Evolutionary conservation across 2,888 invertebrate genomes (phyloP).

Genomic region (Mesochorus sp.): DNA sequence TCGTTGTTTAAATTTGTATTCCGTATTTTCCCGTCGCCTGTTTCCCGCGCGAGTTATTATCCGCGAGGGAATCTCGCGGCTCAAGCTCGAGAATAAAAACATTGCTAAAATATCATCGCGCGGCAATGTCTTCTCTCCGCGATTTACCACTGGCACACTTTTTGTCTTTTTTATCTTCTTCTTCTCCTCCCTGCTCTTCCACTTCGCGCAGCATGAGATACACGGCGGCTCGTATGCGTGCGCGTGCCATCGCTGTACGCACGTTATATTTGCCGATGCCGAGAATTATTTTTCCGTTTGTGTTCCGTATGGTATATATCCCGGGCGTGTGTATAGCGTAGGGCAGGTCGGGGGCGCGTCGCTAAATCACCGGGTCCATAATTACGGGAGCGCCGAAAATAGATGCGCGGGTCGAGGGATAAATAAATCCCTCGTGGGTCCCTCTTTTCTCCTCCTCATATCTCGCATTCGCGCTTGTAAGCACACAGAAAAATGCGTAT

Average conservation of each 20-base stretch:
- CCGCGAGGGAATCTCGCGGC: too few relatives aligned
- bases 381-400: slow-evolving; percentile 66
- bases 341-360: slow-evolving; percentile 62
- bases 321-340: slow-evolving; percentile 30
- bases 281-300: slow-evolving; percentile 39
- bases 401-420: slow-evolving; percentile 61
- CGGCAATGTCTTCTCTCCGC: too few relatives aligned
- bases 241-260: neutral
- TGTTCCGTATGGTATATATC: slow-evolving; percentile 21
- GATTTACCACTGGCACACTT: slow-evolving; percentile 41
- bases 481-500: neutral
- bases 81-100: neutral
- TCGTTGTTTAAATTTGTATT: slow-evolving; percentile 4
- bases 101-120: too few relatives aligned
- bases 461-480: slow-evolving; percentile 10
- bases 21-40: too few relatives aligned
- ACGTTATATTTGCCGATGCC: slow-evolving; percentile 8
- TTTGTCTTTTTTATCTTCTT: neutral
- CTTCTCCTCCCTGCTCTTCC: neutral
- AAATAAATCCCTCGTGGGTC: slow-evolving; percentile 51
- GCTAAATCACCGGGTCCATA: slow-evolving; percentile 65
- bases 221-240: too few relatives aligned
- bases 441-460: slow-evolving; percentile 20
- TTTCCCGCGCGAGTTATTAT: too few relatives aligned
- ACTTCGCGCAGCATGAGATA: neutral